A percentile compares a stretch with the other conserved stretches of the same genome.
These are phyloP conservation scores for Smithornis capensis DNA, from an alignment of 2,113 vertebrate genomes.

Conservation along the genomic window DNA sequence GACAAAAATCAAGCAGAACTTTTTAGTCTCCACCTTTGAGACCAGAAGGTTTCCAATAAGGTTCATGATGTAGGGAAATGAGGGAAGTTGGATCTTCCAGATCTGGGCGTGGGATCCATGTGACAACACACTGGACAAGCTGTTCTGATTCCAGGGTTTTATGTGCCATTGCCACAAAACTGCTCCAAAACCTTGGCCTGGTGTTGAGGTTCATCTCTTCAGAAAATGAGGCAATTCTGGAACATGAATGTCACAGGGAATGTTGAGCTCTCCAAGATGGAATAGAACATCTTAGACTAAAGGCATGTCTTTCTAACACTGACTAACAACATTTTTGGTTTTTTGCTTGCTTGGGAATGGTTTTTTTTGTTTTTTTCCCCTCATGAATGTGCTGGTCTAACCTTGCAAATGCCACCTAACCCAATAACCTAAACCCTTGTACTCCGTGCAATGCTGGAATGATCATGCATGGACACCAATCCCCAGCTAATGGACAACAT, in stretches of 20 bases:
- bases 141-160: neutral
- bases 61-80: fast-evolving
- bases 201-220: neutral
- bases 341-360: neutral
- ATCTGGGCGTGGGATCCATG: neutral
- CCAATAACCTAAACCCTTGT: neutral
- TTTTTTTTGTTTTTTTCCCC: neutral
- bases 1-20: slow-evolving; percentile 38
- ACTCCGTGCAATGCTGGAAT: neutral
- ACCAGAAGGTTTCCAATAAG: neutral
- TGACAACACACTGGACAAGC: neutral
- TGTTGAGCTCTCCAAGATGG: neutral
- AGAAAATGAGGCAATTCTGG: neutral
- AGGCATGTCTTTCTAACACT: neutral
- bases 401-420: neutral
- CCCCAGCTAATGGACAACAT: neutral
- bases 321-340: fast-evolving
- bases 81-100: neutral
- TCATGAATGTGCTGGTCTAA: neutral
- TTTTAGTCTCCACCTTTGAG: neutral
- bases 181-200: neutral
- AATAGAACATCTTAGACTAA: fast-evolving
- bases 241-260: neutral
- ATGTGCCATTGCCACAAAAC: neutral
- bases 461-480: neutral